Percentiles rank a stretch among this genome's conserved stretches.
Evolutionary conservation across 2,113 vertebrate genomes (phyloP).

Genomic region (Todiramphus saurophagus): DNA sequence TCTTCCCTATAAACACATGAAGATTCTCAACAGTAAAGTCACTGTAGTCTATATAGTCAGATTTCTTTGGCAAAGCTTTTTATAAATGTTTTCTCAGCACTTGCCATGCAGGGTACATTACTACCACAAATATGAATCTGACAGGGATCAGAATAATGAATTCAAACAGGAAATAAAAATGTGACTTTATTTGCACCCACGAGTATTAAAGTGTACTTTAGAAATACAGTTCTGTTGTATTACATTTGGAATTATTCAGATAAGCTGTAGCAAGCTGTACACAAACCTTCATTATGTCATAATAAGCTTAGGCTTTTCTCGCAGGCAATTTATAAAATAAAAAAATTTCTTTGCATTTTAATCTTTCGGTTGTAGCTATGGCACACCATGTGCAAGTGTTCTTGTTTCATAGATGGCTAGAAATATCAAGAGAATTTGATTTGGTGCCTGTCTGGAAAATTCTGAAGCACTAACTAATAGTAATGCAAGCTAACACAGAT

Average conservation of each 20-base stretch:
- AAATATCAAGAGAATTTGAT: not conserved
- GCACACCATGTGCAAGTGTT: not conserved
- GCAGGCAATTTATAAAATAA: not conserved
- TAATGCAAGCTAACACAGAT: not conserved
- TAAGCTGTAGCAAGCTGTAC: not conserved
- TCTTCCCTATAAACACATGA: conserved; percentile 52
- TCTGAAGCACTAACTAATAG: not conserved
- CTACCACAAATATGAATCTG: conserved; percentile 71
- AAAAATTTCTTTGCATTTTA: not conserved
- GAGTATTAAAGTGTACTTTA: not conserved
- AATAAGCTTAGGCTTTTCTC: not conserved
- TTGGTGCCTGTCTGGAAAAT: not conserved
- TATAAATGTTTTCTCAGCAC: conserved; percentile 78
- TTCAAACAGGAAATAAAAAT: conserved; percentile 45
- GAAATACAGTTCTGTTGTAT: not conserved
- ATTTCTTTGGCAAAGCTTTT: conserved; percentile 70
- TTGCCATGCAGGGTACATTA: conserved; percentile 69
- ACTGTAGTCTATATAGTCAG: conserved; percentile 69
- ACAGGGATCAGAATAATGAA: conserved; percentile 60
- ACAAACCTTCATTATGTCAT: not conserved
- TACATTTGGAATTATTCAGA: not conserved
- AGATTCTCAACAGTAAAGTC: conserved; percentile 71
- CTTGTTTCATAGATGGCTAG: not conserved
- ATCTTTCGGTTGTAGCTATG: not conserved
- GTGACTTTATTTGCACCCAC: not conserved